A percentile compares a stretch with the other conserved stretches of the same genome.
Evolutionary conservation across 2,888 invertebrate species (phyloP).

Genomic region (Caenorhabditis becei): DNA sequence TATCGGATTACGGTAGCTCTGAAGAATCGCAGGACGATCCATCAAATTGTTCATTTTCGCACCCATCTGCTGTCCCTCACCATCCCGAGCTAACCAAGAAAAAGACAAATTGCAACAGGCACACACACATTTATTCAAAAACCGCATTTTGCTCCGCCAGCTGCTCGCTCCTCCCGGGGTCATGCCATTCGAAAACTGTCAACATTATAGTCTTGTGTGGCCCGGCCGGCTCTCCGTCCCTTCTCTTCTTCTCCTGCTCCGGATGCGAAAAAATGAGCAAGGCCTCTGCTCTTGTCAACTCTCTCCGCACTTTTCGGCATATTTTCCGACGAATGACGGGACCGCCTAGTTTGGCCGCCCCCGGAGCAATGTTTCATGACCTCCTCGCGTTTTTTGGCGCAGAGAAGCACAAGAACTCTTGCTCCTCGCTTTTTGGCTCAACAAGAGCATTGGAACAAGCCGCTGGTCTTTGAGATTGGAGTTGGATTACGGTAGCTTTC

Average conservation of each 20-base stretch:
- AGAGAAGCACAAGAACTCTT: not conserved
- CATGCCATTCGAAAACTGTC: too few species aligned
- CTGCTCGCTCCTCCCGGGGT: not conserved
- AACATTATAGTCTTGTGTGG: not conserved
- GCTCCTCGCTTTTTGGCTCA: not conserved
- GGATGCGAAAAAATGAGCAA: not conserved
- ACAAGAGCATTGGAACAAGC: too few species aligned
- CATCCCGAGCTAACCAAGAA: too few species aligned
- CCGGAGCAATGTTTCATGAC: not conserved
- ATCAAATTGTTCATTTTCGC: too few species aligned
- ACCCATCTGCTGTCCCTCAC: too few species aligned
- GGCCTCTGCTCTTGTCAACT: not conserved
- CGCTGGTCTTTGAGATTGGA: too few species aligned
- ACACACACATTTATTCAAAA: too few species aligned
- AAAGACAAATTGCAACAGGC: too few species aligned
- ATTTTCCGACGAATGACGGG: not conserved
- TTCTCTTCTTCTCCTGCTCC: constrained; percentile 7
- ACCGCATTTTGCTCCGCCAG: too few species aligned
- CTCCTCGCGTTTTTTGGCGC: not conserved
- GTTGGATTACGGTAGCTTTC: too few species aligned
- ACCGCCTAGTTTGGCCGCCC: constrained; percentile 1
- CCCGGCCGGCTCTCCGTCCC: constrained; percentile 18
- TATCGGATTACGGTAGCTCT: not conserved
- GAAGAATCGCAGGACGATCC: too few species aligned
- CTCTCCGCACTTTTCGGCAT: not conserved